A percentile compares a stretch with the other conserved stretches of the same genome.
Evolutionary conservation across 2,113 vertebrate genomes (phyloP).

Genomic region (Daphoenositta chrysoptera): DNA sequence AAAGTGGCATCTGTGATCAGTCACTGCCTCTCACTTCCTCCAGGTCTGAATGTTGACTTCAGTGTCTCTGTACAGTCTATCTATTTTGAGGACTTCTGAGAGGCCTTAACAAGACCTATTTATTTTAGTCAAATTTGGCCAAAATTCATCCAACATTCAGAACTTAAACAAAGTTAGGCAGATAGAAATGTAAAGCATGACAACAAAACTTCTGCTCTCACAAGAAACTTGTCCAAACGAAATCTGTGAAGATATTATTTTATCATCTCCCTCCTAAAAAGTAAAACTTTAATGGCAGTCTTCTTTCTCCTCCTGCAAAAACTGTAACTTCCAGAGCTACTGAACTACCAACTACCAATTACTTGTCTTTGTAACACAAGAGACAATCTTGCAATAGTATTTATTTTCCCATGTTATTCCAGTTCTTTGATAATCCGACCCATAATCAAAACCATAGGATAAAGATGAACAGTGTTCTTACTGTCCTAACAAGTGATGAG

Average conservation of each 20-base stretch:
- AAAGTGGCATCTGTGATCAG: neutral
- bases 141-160: neutral
- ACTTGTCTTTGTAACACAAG: neutral
- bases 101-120: neutral
- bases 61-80: neutral
- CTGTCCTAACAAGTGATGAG: neutral
- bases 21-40: neutral
- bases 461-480: neutral
- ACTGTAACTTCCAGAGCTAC: neutral
- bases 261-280: neutral
- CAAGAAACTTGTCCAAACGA: neutral
- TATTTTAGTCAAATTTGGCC: neutral
- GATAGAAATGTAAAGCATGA: neutral
- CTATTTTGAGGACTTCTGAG: neutral
- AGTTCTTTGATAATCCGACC: neutral
- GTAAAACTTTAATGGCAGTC: neutral
- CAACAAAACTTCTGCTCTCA: neutral
- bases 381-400: neutral
- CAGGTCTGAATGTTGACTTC: neutral
- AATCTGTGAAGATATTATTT: neutral
- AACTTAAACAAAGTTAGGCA: neutral
- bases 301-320: neutral
- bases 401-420: neutral
- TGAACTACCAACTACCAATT: neutral
- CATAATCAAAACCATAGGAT: neutral